Evolutionary conservation across 64 coral and sea anemone species (phyloP).

Genomic region (Dendrophyllia cribrosa): DNA sequence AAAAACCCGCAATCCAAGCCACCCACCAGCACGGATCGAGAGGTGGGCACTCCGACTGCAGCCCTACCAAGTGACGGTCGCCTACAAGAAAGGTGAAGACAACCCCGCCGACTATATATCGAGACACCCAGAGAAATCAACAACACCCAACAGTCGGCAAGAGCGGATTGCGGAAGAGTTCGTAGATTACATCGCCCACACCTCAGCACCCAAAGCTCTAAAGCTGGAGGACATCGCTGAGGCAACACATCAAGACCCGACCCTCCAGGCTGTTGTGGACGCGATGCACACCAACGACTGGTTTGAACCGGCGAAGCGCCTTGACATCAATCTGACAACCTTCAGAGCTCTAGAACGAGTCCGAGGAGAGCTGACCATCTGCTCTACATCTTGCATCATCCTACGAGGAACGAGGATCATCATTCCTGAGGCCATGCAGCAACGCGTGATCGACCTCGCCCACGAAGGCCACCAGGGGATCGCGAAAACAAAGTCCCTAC

Average conservation of each 20-base stretch:
- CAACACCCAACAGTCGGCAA: constrained; percentile 37
- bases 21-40: too few species aligned
- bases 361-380: constrained; percentile 9
- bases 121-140: constrained; percentile 44
- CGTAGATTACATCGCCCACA: constrained; percentile 26
- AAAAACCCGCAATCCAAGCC: constrained; percentile 53
- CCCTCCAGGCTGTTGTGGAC: constrained; percentile 50
- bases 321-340: constrained; percentile 18
- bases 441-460: too few species aligned
- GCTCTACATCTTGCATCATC: not conserved
- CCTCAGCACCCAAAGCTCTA: constrained; percentile 37
- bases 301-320: constrained; percentile 19
- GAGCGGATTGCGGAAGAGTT: constrained; percentile 62
- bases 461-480: too few species aligned
- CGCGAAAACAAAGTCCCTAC: constrained; percentile 37
- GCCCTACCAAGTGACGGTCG: too few species aligned
- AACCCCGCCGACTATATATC: constrained; percentile 53
- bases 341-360: not conserved
- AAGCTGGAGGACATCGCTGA: constrained; percentile 58
- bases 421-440: constrained; percentile 18
- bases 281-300: constrained; percentile 43
- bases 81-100: too few species aligned
- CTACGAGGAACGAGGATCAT: constrained; percentile 45
- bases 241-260: constrained; percentile 50
- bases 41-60: too few species aligned